A percentile compares a stretch with the other conserved stretches of the same genome.
Conservation (phyloP, 2,888 invertebrate genomes). For the Drosophila koepferae region DNA sequence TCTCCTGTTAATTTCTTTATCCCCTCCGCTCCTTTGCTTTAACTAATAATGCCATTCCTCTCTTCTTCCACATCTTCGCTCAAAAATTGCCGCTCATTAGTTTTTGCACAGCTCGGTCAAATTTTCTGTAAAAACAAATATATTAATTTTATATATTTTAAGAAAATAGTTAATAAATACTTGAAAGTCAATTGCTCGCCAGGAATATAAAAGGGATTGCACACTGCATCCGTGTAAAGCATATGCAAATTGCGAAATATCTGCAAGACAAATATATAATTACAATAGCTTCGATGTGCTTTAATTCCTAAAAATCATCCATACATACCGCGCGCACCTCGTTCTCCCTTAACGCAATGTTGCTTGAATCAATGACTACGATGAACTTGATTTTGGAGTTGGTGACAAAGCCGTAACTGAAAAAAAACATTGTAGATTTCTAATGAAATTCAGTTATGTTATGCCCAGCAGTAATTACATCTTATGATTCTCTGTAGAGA, state of each 20-base stretch:
- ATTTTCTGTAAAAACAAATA: slow-evolving; percentile 86
- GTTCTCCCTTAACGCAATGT: slow-evolving; percentile 94
- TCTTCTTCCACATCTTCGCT: not conserved
- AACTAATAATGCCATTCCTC: not conserved
- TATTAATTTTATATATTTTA: not conserved
- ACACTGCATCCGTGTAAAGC: slow-evolving; percentile 96
- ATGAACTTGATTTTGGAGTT: slow-evolving; percentile 98
- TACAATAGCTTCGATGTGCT: not conserved
- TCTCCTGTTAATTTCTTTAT: not conserved
- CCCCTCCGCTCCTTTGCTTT: not conserved
- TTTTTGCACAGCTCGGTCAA: slow-evolving; percentile 89
- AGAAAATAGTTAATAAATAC: slow-evolving; percentile 85
- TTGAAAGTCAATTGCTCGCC: slow-evolving; percentile 94
- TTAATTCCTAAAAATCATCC: not conserved
- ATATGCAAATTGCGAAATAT: slow-evolving; percentile 96
- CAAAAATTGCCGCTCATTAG: slow-evolving; percentile 85
- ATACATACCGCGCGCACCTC: slow-evolving; percentile 93
- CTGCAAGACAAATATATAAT: slow-evolving; percentile 84
- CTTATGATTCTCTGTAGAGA: slow-evolving; percentile 98
- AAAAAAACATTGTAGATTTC: slow-evolving; percentile 42
- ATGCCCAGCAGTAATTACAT: slow-evolving; percentile 87
- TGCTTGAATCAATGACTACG: slow-evolving; percentile 95
- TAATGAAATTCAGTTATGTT: not conserved
- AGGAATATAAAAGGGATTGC: slow-evolving; percentile 98
- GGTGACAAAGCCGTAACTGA: slow-evolving; percentile 97